Evolutionary conservation across 2,797 vertebrate species (phyloP).

Genomic region (Neoniphon sammara): DNA sequence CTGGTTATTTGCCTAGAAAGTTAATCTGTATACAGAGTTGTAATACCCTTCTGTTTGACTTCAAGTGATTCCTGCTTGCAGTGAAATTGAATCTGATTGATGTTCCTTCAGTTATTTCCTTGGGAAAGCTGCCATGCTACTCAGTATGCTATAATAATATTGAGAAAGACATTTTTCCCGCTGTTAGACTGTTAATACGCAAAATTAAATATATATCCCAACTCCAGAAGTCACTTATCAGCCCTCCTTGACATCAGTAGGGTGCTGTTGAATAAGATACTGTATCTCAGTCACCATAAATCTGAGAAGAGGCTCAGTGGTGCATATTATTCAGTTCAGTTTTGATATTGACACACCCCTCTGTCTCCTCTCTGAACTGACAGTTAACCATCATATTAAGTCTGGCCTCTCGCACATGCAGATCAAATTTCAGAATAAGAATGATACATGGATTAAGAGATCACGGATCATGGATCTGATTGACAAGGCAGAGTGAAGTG

Average conservation of each 20-base stretch:
- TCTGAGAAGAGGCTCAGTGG: not conserved
- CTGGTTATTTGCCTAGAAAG: conserved; percentile 31
- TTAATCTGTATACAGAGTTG: conserved; percentile 12
- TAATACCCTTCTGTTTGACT: conserved; percentile 25
- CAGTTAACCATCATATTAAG: not conserved
- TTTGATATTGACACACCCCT: conserved; percentile 3
- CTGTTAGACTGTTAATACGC: not conserved
- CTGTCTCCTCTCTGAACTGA: not conserved
- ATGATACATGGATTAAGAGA: too few species aligned
- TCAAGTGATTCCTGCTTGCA: conserved; percentile 1
- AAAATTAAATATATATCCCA: not conserved
- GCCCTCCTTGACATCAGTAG: not conserved
- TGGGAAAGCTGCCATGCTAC: not conserved
- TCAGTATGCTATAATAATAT: not conserved
- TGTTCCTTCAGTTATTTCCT: not conserved
- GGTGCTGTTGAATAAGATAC: not conserved
- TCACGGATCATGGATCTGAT: too few species aligned
- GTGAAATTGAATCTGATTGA: conserved; percentile 17
- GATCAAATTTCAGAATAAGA: too few species aligned
- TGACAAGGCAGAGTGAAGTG: too few species aligned
- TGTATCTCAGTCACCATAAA: not conserved
- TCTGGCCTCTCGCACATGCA: too few species aligned
- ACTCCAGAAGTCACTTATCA: conserved; percentile 5
- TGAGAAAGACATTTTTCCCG: not conserved
- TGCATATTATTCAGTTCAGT: not conserved